Evolutionary conservation across 2,888 invertebrate genomes (phyloP).

Genomic region (Chalcosyrphus nemorum): DNA sequence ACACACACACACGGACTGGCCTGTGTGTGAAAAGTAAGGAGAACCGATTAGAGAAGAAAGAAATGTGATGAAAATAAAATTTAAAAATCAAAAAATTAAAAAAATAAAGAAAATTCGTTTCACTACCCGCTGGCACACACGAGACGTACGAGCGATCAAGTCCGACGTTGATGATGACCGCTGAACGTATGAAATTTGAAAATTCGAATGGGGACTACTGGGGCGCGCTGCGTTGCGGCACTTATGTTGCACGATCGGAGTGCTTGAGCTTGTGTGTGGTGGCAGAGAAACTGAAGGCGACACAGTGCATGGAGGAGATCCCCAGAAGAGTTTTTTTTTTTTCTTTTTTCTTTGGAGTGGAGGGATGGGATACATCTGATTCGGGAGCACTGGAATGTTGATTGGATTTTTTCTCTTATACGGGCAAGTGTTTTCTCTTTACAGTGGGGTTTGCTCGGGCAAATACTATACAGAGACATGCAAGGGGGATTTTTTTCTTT

Average conservation of each 20-base stretch:
- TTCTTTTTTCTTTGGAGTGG: conserved; percentile 4
- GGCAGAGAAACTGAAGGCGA: conserved; percentile 21
- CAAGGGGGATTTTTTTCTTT: background rate
- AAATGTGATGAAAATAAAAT: background rate
- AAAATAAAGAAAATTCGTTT: conserved; percentile 38
- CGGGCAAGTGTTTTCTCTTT: background rate
- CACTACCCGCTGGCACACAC: conserved; percentile 15
- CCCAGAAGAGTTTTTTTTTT: conserved; percentile 1
- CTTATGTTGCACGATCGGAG: conserved; percentile 51
- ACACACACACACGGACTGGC: no score
- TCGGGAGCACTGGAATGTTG: conserved; percentile 10
- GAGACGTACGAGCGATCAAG: conserved; percentile 45
- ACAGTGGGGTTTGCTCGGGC: background rate
- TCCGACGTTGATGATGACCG: conserved; percentile 74
- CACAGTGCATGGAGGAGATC: conserved; percentile 10
- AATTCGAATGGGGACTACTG: conserved; percentile 42
- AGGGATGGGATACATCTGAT: conserved; percentile 2
- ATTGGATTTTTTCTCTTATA: conserved; percentile 13
- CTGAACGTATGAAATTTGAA: conserved; percentile 70
- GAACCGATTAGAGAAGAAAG: conserved; percentile 10
- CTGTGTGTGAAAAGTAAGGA: background rate
- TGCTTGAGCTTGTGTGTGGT: conserved; percentile 18
- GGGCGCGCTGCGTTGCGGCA: background rate
- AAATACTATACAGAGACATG: background rate
- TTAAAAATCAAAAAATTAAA: conserved; percentile 6